Base-by-base conservation (phyloP, 2,797 vertebrate genomes). In the Chelon auratus region DNA sequence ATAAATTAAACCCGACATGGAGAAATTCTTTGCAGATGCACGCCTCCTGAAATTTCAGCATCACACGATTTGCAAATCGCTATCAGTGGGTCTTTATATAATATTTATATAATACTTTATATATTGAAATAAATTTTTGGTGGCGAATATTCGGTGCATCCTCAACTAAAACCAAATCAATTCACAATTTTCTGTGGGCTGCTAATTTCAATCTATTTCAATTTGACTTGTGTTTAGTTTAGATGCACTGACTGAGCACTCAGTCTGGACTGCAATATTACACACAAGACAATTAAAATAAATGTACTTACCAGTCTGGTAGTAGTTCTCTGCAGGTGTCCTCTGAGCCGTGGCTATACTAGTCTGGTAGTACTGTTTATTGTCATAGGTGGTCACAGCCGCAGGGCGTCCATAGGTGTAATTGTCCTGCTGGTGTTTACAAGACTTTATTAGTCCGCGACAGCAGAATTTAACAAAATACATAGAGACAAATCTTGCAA, bases 311-410 rank as follows among this genome's bases (percentile, higher is more conserved):
- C 95, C 92, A 61, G 93, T 90, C 73, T 94, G 94, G 87, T 93
- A 93, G 81, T 89, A 93, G 0, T 81, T 82, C 36, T 92, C 93
- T 0, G 86, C 51, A 9, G 90, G 83, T 0, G 90, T 85, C 50
- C 78, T 83, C 77, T 93, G 93, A 47, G 92, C 90, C 0, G 90
- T 75, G 4, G 89, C 59, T 62, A 90, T 89, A 36, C 82, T 93
- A 0, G 93, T 89, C 78, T 91, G 93, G 69, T 91, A 93, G 87
- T 83, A 91, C 74, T 90, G 92, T 67, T 94, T 93, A 60, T 90
- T 95, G 61, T 95, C 91, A 0, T 83, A 92, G 61, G 72, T 90
- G 1, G 91, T 92, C 47, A 88, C 80, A 13, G 90, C 69, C 2
- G 89, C 72, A 9, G 90, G 84, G 0, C 86, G 87, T 15, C 90